Evolutionary conservation across 37 sponge, comb jelly and placozoan species (phyloP).

Genomic region (Aphrocallistes beatrix): DNA sequence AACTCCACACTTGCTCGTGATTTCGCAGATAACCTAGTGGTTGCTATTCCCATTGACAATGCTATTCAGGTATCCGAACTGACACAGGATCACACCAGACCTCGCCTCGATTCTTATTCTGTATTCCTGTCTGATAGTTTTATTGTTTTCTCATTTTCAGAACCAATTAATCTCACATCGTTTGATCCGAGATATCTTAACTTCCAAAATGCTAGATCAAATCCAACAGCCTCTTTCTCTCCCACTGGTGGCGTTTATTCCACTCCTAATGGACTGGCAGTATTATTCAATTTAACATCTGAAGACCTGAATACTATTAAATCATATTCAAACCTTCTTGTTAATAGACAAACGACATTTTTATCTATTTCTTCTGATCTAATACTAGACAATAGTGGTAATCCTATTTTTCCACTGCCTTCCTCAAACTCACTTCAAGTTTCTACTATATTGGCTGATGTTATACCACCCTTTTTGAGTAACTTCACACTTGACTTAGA

Average conservation of each 20-base stretch:
- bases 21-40: conserved; percentile 41
- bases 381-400: conserved; percentile 50
- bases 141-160: conserved; percentile 62
- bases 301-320: conserved; percentile 40
- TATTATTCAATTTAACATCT: conserved; percentile 30
- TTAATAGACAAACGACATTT: conserved; percentile 35
- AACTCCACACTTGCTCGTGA: conserved; percentile 41
- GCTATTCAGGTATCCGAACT: conserved; percentile 30
- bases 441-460: conserved; percentile 37
- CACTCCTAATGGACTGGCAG: conserved; percentile 20
- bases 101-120: conserved; percentile 42
- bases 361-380: conserved; percentile 28
- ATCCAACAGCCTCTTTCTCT: conserved; percentile 34
- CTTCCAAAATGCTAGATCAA: conserved; percentile 35
- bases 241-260: conserved; percentile 33
- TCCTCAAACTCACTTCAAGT: conserved; percentile 30
- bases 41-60: conserved; percentile 11
- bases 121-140: conserved; percentile 36
- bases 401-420: conserved; percentile 26
- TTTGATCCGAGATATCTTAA: conserved; percentile 37
- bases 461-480: conserved; percentile 39
- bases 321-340: conserved; percentile 29
- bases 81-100: conserved; percentile 45
- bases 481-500: conserved; percentile 42
- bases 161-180: conserved; percentile 40